These are phyloP conservation scores for Anguilla obscura DNA, from an alignment of 2,797 vertebrate genomes.

Conservation along the genomic window DNA sequence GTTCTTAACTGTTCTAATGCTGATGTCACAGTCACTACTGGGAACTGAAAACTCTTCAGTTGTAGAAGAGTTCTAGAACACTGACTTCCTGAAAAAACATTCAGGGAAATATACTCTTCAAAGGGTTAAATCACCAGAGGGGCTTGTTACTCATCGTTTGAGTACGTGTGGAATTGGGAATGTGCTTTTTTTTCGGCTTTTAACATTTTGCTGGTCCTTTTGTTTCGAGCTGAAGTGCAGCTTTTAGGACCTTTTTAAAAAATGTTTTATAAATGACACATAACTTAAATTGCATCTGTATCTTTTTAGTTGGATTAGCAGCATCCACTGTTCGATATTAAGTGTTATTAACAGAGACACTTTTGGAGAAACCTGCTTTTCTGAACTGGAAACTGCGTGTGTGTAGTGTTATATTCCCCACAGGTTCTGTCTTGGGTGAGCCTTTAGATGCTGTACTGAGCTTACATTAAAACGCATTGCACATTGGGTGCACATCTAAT, in stretches of 20 bases:
- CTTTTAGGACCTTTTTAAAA: background rate
- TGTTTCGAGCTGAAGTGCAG: background rate
- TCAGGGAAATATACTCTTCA: too few species aligned
- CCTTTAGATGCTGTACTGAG: background rate
- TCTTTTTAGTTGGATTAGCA: background rate
- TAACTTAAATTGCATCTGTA: background rate
- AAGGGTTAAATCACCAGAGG: background rate
- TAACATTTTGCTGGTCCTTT: background rate
- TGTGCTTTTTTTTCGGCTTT: background rate
- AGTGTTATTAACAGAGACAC: background rate
- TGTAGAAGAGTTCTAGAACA: too few species aligned
- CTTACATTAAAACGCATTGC: background rate
- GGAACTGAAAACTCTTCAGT: too few species aligned
- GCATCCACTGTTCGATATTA: background rate
- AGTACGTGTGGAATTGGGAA: background rate
- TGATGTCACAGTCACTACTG: too few species aligned
- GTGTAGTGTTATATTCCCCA: background rate
- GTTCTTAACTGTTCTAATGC: too few species aligned
- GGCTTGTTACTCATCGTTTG: background rate
- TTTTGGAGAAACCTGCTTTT: background rate
- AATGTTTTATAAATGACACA: background rate
- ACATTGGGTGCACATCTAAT: background rate
- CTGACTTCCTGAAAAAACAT: too few species aligned
- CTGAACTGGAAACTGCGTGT: background rate
- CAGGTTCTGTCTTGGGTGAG: background rate